phyloP scores from a whole-genome alignment of 2,888 invertebrate species.

The Creontiades dilutus region DNA sequence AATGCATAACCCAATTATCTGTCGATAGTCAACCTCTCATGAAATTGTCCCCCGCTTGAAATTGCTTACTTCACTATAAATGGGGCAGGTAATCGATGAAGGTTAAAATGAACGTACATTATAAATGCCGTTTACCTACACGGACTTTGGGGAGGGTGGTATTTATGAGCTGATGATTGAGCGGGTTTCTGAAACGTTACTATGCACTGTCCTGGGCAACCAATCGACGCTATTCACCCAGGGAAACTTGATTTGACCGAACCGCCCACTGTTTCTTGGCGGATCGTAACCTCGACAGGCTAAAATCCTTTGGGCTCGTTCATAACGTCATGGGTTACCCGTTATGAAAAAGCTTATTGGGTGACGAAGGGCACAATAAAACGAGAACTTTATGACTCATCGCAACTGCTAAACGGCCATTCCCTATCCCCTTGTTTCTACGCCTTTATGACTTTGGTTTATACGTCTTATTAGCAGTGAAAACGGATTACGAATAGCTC shows the following conservation, averaged over 20 bases:
- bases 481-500: neutral
- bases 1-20: no score
- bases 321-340: constrained; percentile 13
- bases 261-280: neutral
- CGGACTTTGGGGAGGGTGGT: no score
- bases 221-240: neutral
- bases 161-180: no score
- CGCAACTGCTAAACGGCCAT: constrained; percentile 17
- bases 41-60: no score
- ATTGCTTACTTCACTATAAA: no score
- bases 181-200: no score
- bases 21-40: no score
- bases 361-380: constrained; percentile 32
- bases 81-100: no score
- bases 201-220: neutral
- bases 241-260: neutral
- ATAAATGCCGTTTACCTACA: no score
- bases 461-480: constrained; percentile 39
- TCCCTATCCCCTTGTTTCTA: neutral
- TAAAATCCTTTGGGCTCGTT: constrained; percentile 9
- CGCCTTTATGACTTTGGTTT: neutral
- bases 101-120: no score
- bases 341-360: constrained; percentile 36
- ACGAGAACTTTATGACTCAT: constrained; percentile 27
- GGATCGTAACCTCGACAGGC: neutral